Evolutionary conservation across 2,797 vertebrate species (phyloP).

Genomic region (Pachyuromys duprasi): DNA sequence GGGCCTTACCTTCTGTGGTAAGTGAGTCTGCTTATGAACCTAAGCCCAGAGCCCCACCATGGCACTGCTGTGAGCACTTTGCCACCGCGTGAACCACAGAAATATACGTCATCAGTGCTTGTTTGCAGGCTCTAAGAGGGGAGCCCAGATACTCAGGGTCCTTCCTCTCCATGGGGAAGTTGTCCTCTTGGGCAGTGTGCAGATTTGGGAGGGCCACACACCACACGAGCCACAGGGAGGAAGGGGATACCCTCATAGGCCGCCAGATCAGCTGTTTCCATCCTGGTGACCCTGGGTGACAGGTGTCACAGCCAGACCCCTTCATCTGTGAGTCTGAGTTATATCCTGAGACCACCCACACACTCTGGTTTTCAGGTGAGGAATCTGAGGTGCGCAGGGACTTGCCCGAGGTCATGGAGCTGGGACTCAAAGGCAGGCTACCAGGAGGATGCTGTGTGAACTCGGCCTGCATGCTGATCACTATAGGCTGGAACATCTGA

Average conservation of each 20-base stretch:
- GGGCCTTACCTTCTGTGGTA: neutral
- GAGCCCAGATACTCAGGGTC: neutral
- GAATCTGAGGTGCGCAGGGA: neutral
- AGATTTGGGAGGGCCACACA: neutral
- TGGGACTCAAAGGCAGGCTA: neutral
- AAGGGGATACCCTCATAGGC: neutral
- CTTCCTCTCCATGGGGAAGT: neutral
- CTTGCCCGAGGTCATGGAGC: neutral
- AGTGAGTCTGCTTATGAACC: neutral
- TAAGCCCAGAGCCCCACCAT: neutral
- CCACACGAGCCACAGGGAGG: neutral
- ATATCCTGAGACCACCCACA: neutral
- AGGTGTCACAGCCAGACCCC: neutral
- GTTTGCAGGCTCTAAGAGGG: neutral
- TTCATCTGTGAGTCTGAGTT: neutral
- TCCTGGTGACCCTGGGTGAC: neutral
- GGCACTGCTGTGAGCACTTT: accelerated
- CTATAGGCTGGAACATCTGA: neutral
- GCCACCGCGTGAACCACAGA: neutral
- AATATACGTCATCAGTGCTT: neutral
- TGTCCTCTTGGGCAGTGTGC: neutral
- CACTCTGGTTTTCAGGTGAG: neutral
- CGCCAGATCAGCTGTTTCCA: neutral
- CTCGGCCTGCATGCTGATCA: neutral
- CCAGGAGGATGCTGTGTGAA: neutral